These are phyloP conservation scores for Pseudochirops corinnae DNA, from an alignment of 2,797 vertebrate genomes.

Conservation along the genomic window DNA sequence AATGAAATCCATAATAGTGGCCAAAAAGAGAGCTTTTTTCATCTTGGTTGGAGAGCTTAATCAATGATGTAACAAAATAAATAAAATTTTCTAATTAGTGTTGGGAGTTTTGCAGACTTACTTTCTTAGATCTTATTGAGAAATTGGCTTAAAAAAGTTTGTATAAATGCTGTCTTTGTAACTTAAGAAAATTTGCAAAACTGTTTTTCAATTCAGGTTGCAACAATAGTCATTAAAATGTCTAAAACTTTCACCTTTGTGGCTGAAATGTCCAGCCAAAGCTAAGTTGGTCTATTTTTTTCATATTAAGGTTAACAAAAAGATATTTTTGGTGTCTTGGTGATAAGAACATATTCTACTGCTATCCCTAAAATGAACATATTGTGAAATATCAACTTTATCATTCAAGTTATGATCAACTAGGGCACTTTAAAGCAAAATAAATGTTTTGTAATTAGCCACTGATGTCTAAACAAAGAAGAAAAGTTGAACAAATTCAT, in stretches of 20 bases:
- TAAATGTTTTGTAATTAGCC: conserved; percentile 34
- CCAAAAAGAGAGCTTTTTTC: conserved; percentile 35
- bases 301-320: conserved; percentile 33
- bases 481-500: conserved; percentile 43
- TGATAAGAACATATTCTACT: conserved; percentile 37
- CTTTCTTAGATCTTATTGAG: neutral
- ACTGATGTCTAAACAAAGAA: conserved; percentile 5
- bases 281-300: conserved; percentile 19
- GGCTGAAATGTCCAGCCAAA: conserved; percentile 13
- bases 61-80: conserved; percentile 43
- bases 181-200: conserved; percentile 38
- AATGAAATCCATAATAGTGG: conserved; percentile 42
- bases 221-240: neutral
- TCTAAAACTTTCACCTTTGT: conserved; percentile 28
- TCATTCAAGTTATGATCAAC: conserved; percentile 31
- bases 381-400: conserved; percentile 42
- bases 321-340: conserved; percentile 22
- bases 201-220: neutral
- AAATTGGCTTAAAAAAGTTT: neutral
- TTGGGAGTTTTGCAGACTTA: conserved; percentile 38
- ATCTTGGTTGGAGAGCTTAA: conserved; percentile 57
- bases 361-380: conserved; percentile 20
- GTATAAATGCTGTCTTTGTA: conserved; percentile 28
- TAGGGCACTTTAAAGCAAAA: conserved; percentile 41
- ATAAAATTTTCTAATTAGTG: conserved; percentile 43